Evolutionary conservation across 2,888 invertebrate genomes (phyloP), one percentile per base, ranked within the genome.

Genomic region (Xestia xanthographa): DNA sequence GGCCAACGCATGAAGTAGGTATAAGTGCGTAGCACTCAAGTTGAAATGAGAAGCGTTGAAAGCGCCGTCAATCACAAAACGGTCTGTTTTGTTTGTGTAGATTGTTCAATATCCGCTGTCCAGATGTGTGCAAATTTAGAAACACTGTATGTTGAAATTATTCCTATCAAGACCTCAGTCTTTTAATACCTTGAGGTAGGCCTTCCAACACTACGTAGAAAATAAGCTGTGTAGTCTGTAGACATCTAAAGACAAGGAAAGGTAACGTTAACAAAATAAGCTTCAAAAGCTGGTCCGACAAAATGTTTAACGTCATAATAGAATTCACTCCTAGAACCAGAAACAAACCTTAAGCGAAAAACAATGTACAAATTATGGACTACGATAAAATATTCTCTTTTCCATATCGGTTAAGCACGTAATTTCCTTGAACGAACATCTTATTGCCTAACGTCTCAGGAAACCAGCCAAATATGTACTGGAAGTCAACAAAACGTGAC

Each of bases 381-480:
- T 34, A 62, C 17, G 12, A 58, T 45, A 78, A 75, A 48, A 43
- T 70, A 22, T 58, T 34, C 5, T 17, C 0, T 43, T 76, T 69
- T 34, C 34, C 48, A 79, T 38, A n/a, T 29, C 43, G 20, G 0
- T 38, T n/a, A 48, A 65, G 29, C 9, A 17, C 20, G 4, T 29
- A 29, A 38, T 77, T 62, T 14, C 26, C 22, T 41, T 56, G 17
- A 83, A 80, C 43, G n/a, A 56, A 22, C 69, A 53, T 62, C 50
- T 41, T 56, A 74, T 60, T 79, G 38, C 48, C 43, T 58, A 70
- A 73, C 17, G 56, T 14, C 9, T 58, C 26, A 75, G 43, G 56
- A 69, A 75, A 56, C 22, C 63, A 60, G 14, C 20, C 29, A 67
- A 86, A 34, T 2, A 77, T 43, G 74, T 80, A 45, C 56, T 69